These are phyloP conservation scores for Indicator indicator DNA, from an alignment of 2,113 vertebrate genomes.

Conservation along the genomic window DNA sequence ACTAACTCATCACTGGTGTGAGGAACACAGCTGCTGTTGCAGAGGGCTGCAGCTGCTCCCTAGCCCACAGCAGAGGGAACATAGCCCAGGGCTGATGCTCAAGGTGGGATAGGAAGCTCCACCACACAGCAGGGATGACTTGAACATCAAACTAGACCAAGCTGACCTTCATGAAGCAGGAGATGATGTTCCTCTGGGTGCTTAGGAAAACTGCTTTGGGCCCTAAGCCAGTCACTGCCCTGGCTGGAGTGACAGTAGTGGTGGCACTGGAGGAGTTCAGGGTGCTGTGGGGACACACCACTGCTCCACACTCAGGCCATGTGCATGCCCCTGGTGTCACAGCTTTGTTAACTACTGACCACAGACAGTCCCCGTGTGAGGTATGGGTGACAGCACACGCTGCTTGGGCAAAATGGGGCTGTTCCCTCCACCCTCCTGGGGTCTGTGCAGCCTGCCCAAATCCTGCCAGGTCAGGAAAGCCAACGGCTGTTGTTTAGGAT, in stretches of 20 bases:
- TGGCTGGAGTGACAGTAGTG: background rate
- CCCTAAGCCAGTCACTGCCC: accelerated
- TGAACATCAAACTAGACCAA: accelerated
- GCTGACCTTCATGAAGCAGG: background rate
- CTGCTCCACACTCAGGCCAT: accelerated
- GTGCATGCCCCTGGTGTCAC: background rate
- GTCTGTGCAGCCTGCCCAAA: accelerated
- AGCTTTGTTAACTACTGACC: accelerated
- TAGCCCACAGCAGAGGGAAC: accelerated
- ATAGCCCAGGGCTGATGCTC: accelerated
- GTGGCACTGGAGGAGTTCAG: background rate
- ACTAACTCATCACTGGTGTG: accelerated
- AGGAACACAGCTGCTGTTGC: accelerated
- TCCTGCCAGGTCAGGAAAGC: background rate
- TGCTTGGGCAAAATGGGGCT: accelerated
- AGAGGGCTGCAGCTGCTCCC: accelerated
- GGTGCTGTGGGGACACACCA: accelerated
- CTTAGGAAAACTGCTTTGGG: accelerated
- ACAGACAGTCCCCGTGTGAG: accelerated
- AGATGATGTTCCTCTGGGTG: accelerated
- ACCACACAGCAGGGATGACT: accelerated
- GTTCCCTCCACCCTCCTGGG: background rate
- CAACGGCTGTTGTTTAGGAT: background rate
- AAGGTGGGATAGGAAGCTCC: accelerated
- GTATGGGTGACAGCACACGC: background rate